Base-by-base conservation (phyloP, 2,113 vertebrate genomes). In the Sarotherodon lohbergeri region DNA sequence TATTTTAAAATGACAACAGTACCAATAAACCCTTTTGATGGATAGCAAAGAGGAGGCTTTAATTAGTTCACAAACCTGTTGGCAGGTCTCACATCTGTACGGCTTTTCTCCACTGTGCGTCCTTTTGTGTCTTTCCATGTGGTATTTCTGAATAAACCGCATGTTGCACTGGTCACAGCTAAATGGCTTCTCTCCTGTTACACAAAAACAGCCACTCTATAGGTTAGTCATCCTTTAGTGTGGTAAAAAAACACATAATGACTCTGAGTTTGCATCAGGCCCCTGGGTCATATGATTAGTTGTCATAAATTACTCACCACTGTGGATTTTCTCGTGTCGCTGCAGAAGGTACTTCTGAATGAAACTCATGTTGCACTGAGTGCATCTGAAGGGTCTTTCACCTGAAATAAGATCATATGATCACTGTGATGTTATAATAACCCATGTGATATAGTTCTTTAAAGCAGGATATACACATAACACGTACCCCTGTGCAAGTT, bases 141-240 rank as follows among this genome's bases (percentile, higher is more conserved):
- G 99, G 95, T 99, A 99, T 96, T 99, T 99, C 97, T 99, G 99
- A 94, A 99, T 99, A 95, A 99, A 99, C 83, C 99, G 98, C 99
- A 99, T 99, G 92, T 98, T 99, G 86, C 99, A 99, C 96, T 99
- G 98, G 91, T 99, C 99, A 55, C 99, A 99, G 54, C 98, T 98
- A 88, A 99, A 99, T 22, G 99, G 99, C 95, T 99, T 99, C 96
- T 99, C 99, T 93, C 98, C 97, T 97, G 91, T 5, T 39, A 43
- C 3, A 90, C 3, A 85, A 73, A 29, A 66, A 76, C 5, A 85
- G 52, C 8, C 84, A 4, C 6, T 32, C 14, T 78, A 29, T 3
- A 29, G 17, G n/a, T 92, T 46, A 78, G 54, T 17, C 8, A 32
- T 14, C 48, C 32, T 4, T 5, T 13, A 46, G 24, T 39, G 29